These are phyloP conservation scores for Caenorhabditis uteleia DNA, from an alignment of 2,888 invertebrate species.

Conservation along the genomic window DNA sequence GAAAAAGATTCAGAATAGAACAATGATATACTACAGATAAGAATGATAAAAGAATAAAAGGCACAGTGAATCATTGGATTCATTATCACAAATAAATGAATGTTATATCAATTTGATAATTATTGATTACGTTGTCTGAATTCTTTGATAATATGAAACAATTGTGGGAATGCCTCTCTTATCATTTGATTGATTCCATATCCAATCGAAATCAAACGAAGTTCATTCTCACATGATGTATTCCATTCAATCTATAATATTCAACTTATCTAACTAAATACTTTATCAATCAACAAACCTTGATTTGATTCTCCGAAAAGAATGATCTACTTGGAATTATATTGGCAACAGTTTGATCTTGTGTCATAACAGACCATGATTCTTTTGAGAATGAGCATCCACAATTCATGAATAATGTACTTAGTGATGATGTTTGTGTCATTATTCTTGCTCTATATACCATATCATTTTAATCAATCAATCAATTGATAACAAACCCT, in stretches of 20 bases:
- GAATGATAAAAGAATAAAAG: neutral
- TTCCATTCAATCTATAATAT: constrained; percentile 54
- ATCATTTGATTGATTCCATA: constrained; percentile 65
- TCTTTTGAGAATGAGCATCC: constrained; percentile 59
- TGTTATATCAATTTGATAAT: neutral
- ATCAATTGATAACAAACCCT: constrained; percentile 14
- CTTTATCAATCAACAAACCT: constrained; percentile 19
- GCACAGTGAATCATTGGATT: neutral
- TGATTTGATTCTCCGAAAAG: constrained; percentile 62
- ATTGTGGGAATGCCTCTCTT: constrained; percentile 62
- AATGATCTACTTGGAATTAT: constrained; percentile 56
- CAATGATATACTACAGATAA: neutral
- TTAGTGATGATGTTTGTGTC: constrained; percentile 35
- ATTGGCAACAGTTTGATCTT: constrained; percentile 38
- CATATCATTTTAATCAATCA: neutral
- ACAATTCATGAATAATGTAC: constrained; percentile 43
- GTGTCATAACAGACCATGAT: constrained; percentile 54
- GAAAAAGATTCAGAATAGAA: neutral
- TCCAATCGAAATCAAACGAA: constrained; percentile 60
- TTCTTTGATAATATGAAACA: constrained; percentile 64
- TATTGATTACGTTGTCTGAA: constrained; percentile 36
- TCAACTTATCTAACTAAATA: no score
- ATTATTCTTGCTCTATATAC: constrained; percentile 36
- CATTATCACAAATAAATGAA: neutral
- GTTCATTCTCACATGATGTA: constrained; percentile 56